phyloP scores from a whole-genome alignment of 2,113 vertebrate species.

The Laticauda laticaudata region DNA sequence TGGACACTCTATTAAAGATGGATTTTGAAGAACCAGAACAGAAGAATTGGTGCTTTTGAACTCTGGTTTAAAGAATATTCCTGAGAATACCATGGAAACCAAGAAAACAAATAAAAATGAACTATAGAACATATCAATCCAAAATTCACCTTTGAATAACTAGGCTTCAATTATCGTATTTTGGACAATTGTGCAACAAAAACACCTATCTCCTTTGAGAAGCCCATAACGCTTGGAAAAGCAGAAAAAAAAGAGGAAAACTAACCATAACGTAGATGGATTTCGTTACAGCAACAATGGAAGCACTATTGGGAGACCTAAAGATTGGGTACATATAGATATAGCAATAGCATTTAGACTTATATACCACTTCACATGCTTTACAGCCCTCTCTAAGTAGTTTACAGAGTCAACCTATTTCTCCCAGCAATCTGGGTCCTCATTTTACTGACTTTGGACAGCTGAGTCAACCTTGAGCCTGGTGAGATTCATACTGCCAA shows the following conservation, averaged over 20 bases:
- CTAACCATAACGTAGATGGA: not conserved
- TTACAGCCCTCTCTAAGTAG: no score
- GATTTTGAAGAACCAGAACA: not conserved
- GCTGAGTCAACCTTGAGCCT: no score
- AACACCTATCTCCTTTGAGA: not conserved
- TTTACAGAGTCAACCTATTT: no score
- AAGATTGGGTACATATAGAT: not conserved
- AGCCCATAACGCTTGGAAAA: not conserved
- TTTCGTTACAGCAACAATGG: not conserved
- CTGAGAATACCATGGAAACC: not conserved
- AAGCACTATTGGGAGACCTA: not conserved
- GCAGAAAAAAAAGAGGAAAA: not conserved
- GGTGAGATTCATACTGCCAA: no score
- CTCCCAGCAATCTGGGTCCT: no score
- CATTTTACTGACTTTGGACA: no score
- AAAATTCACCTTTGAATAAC: not conserved
- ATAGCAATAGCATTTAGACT: no score
- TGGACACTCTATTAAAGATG: not conserved
- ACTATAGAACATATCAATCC: not conserved
- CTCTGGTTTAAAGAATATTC: not conserved
- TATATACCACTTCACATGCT: no score
- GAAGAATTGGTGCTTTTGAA: not conserved
- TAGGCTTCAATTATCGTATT: not conserved
- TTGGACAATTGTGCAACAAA: not conserved
- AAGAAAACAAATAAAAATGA: not conserved